A percentile compares a stretch with the other conserved stretches of the same genome.
Evolutionary conservation across 2,888 invertebrate genomes (phyloP).

Genomic region (Chymomyza fuscimana): DNA sequence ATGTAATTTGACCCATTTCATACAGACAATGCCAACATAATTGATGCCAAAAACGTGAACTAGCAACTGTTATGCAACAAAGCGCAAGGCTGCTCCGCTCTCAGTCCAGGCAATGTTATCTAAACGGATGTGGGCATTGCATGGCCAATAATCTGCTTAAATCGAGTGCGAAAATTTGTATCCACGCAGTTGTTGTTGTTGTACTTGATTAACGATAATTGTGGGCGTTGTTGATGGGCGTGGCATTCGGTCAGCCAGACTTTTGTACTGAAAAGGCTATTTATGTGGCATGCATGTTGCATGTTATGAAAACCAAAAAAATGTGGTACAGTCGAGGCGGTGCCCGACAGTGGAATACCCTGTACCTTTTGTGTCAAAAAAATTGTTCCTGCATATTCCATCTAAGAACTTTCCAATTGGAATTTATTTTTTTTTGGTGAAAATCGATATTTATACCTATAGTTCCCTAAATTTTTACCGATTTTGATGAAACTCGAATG

Average conservation of each 20-base stretch:
- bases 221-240: constrained; percentile 3
- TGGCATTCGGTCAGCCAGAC: constrained; percentile 1
- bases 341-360: too few relatives aligned
- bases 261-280: constrained; percentile 12
- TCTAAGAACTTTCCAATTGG: too few relatives aligned
- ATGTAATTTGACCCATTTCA: background rate
- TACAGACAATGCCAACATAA: constrained; percentile 15
- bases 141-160: constrained; percentile 28
- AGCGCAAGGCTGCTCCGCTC: background rate
- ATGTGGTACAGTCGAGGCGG: too few relatives aligned
- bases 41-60: constrained; percentile 28
- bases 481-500: too few relatives aligned
- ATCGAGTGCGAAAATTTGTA: constrained; percentile 4
- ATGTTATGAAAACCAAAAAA: constrained; percentile 57
- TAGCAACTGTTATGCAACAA: constrained; percentile 3
- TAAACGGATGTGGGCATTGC: constrained; percentile 14
- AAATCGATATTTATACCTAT: too few relatives aligned
- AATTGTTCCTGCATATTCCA: too few relatives aligned
- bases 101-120: background rate
- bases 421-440: too few relatives aligned
- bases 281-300: constrained; percentile 22
- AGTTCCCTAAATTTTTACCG: too few relatives aligned
- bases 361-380: too few relatives aligned
- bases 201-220: constrained; percentile 36
- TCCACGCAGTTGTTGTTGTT: background rate